These are phyloP conservation scores for Apamea monoglypha DNA, from an alignment of 2,888 invertebrate genomes.

Conservation along the genomic window DNA sequence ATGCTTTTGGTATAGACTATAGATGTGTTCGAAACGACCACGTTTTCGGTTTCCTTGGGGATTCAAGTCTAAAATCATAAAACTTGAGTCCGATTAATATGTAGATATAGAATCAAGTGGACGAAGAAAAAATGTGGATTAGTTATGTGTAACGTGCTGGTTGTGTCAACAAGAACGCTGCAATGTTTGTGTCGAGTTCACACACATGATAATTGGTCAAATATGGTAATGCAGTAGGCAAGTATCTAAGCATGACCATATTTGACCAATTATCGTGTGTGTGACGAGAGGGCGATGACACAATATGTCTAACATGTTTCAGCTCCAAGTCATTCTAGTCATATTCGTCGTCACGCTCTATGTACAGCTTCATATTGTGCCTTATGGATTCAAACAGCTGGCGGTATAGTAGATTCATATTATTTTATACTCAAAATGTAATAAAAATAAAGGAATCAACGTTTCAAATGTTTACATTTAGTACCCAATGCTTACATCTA, in stretches of 20 bases:
- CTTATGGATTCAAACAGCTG: neutral
- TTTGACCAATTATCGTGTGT: constrained; percentile 41
- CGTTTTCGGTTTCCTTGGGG: neutral
- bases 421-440: neutral
- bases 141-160: neutral
- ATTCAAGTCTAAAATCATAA: neutral
- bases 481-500: neutral
- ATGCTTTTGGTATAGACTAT: neutral
- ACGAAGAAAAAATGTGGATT: neutral
- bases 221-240: too few species aligned
- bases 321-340: neutral
- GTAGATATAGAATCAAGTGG: neutral
- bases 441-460: neutral
- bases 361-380: neutral
- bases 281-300: constrained; percentile 10
- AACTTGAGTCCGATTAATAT: neutral
- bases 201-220: too few species aligned
- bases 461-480: neutral
- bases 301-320: neutral
- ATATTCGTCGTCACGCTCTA: neutral
- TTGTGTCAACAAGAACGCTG: constrained; percentile 6
- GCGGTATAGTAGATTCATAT: too few species aligned
- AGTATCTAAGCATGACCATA: constrained; percentile 2
- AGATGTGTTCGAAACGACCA: too few species aligned
- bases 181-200: constrained; percentile 5